Evolutionary conservation across 2,888 invertebrate genomes (phyloP).

Genomic region (Plebejus argus): DNA sequence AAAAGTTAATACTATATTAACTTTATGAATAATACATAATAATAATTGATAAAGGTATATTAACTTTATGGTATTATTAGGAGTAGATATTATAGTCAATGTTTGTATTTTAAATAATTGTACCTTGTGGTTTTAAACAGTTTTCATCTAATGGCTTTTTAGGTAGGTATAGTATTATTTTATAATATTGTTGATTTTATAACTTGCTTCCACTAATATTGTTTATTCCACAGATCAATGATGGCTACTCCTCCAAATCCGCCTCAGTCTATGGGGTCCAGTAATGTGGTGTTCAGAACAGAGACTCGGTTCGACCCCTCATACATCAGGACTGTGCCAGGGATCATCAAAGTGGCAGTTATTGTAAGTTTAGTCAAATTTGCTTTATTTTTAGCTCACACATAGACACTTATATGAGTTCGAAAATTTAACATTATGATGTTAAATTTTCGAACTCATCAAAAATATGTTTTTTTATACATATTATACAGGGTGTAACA

Average conservation of each 20-base stretch:
- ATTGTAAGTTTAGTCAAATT: conserved; percentile 56
- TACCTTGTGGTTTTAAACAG: not conserved
- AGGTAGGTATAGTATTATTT: not conserved
- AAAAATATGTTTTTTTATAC: too few relatives aligned
- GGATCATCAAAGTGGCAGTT: conserved; percentile 59
- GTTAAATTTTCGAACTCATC: too few relatives aligned
- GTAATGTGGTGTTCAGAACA: conserved; percentile 67
- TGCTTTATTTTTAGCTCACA: not conserved
- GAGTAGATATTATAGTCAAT: not conserved
- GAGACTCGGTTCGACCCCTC: conserved; percentile 63
- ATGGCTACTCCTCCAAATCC: conserved; percentile 53
- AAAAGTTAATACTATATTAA: too few relatives aligned
- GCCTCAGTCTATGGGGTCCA: conserved; percentile 65
- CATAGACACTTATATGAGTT: not conserved
- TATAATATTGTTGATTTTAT: not conserved
- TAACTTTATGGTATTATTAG: too few relatives aligned
- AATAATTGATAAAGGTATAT: too few relatives aligned
- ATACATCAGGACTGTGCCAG: conserved; percentile 61
- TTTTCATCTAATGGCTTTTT: not conserved
- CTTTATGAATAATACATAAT: too few relatives aligned
- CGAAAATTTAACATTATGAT: too few relatives aligned
- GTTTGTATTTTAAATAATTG: not conserved
- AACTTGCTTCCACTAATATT: not conserved
- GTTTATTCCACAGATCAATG: not conserved
- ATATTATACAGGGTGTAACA: too few relatives aligned